Evolutionary conservation across 2,888 invertebrate genomes (phyloP).

Genomic region (Scaptomyza tumidula): DNA sequence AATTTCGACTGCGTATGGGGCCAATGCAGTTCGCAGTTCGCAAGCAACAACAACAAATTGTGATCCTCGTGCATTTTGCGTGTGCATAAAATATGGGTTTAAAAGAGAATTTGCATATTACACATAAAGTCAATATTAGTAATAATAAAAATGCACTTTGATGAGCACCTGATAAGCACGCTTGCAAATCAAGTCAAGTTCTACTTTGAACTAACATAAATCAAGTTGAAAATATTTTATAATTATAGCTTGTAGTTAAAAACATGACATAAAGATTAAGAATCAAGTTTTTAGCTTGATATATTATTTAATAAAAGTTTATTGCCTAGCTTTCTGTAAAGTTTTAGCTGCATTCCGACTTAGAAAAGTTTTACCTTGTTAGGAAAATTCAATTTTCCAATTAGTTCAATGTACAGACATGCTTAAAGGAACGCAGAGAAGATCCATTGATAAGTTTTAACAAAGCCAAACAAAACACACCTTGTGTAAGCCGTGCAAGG

Average conservation of each 20-base stretch:
- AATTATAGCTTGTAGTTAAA: background rate
- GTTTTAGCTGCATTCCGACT: background rate
- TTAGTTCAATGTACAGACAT: constrained; percentile 10
- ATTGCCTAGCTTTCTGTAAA: background rate
- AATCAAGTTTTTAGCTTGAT: background rate
- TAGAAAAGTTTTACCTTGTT: background rate
- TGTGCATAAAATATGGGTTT: constrained; percentile 21
- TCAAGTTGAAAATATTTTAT: background rate
- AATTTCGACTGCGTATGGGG: constrained; percentile 24
- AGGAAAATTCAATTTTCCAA: constrained; percentile 5
- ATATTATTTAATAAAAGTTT: too few relatives aligned
- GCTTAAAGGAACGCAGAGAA: constrained; percentile 1
- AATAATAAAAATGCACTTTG: constrained; percentile 12
- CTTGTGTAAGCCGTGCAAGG: constrained; percentile 1
- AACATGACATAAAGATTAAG: background rate
- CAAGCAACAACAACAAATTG: constrained; percentile 26
- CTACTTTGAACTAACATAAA: background rate
- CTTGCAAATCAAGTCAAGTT: background rate
- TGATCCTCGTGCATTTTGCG: constrained; percentile 30
- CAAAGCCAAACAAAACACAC: constrained; percentile 43
- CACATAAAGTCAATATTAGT: constrained; percentile 23
- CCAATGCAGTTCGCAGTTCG: constrained; percentile 32
- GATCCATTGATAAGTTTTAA: constrained; percentile 29
- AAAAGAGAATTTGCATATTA: constrained; percentile 38
- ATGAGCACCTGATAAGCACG: constrained; percentile 15